Percentiles rank a stretch among this genome's conserved stretches.
These are phyloP conservation scores for Thymelicus lineola DNA, from an alignment of 2,888 invertebrate genomes.

Conservation along the genomic window DNA sequence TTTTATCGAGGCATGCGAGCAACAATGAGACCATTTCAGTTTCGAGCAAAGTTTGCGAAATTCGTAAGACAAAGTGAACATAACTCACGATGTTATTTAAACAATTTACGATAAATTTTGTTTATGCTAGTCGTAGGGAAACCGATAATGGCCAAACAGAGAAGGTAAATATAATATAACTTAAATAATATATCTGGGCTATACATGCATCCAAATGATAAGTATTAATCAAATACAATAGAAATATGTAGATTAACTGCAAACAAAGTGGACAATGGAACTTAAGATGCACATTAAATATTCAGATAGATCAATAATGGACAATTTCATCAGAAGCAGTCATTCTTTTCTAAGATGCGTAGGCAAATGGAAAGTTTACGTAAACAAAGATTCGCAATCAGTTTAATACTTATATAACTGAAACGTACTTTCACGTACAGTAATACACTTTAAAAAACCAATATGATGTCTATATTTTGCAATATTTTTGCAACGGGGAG, in stretches of 20 bases:
- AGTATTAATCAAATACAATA: too few relatives aligned
- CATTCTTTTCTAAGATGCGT: too few relatives aligned
- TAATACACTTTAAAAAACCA: slow-evolving; percentile 22
- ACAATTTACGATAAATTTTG: neutral
- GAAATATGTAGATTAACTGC: too few relatives aligned
- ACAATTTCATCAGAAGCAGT: too few relatives aligned
- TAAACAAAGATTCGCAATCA: slow-evolving; percentile 13
- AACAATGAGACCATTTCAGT: neutral
- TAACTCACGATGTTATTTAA: neutral
- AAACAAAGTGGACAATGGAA: too few relatives aligned
- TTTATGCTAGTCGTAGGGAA: too few relatives aligned
- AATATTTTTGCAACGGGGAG: slow-evolving; percentile 21
- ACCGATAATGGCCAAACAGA: too few relatives aligned
- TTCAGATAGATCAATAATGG: too few relatives aligned
- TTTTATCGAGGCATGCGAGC: neutral
- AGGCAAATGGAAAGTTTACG: neutral
- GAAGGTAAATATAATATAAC: too few relatives aligned
- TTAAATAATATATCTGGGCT: too few relatives aligned
- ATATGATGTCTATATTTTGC: slow-evolving; percentile 16
- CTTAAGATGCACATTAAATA: too few relatives aligned
- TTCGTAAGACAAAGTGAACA: neutral
- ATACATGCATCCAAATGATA: too few relatives aligned
- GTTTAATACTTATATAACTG: slow-evolving; percentile 25
- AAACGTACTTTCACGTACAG: slow-evolving; percentile 17
- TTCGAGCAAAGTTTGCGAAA: neutral